A percentile compares a stretch with the other conserved stretches of the same genome.
phyloP scores from a whole-genome alignment of 2,113 vertebrate genomes.

The Phalacrocorax aristotelis region DNA sequence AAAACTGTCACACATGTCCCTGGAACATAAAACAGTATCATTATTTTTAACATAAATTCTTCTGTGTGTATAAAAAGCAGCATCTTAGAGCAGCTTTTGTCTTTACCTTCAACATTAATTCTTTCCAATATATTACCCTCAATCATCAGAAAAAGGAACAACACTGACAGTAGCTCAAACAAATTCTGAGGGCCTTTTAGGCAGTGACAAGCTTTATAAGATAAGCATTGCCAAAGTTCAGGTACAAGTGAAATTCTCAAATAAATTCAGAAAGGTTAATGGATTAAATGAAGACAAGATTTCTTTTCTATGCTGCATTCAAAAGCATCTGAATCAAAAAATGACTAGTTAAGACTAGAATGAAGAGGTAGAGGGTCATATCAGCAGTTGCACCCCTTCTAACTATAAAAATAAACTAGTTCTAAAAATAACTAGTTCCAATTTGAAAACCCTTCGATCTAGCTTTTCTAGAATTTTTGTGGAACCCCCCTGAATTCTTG shows the following conservation, averaged over 20 bases:
- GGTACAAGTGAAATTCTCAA: neutral
- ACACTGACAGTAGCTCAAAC: neutral
- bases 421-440: neutral
- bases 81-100: neutral
- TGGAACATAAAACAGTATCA: neutral
- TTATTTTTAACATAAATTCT: neutral
- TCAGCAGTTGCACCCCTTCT: neutral
- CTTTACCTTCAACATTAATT: neutral
- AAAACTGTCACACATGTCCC: neutral
- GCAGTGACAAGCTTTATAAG: neutral
- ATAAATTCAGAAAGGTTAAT: neutral
- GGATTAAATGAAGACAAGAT: neutral
- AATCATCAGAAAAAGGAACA: neutral
- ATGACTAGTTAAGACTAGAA: neutral
- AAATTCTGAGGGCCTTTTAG: neutral
- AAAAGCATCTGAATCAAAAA: neutral
- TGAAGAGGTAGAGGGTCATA: neutral
- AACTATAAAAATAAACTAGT: neutral
- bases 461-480: neutral
- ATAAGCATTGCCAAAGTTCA: neutral
- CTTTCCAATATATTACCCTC: neutral
- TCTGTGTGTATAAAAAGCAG: neutral
- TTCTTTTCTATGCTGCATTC: neutral
- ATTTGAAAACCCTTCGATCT: neutral
- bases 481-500: neutral